Base-by-base conservation (phyloP, 2,113 vertebrate genomes). In the Malaclemys terrapin region DNA sequence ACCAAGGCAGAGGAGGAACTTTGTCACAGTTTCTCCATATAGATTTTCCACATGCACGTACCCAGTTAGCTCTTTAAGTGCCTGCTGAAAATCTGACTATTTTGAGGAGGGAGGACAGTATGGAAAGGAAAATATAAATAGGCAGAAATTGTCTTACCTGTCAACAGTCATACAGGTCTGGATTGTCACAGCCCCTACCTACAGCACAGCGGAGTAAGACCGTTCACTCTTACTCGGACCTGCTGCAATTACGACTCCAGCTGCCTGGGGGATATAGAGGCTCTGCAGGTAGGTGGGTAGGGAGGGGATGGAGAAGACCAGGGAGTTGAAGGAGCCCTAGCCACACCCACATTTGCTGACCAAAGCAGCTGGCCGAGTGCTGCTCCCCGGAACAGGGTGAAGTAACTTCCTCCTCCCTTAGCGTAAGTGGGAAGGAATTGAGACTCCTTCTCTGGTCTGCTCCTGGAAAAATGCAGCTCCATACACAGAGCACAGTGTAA, bases 11-110 rank as follows among this genome's bases (percentile, higher is more conserved):
- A 50, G 50, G 50, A 50, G 50, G 50, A 50, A 50, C 50, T 50
- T 50, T 4, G 50, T 50, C 50, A 50, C 50, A 50, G 13, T 50
- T 54, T 54, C 53, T 54, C 8, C 20, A 16, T 54, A 54, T 54
- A 54, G 20, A 54, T 54, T 22, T 54, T 54, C 53, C 53, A 54
- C 53, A 54, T 22, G 53, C 53, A 54, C 3, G 8, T 54, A 54
- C 53, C 53, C 53, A 54, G 20, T 54, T 54, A 54, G 53, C 19
- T 20, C 53, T 54, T 54, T 54, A 54, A 20, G 53, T 54, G 53
- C 53, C 53, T 54, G 50, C 76, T 53, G 50, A 90, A 93, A 93
- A 82, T 27, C 52, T 94, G 79, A 78, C 42, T 4, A 27, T 27
- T 78, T 78, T 27, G 22, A 3, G 38, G 10, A 16, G 11, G 75